Conservation (phyloP, 2,888 invertebrate genomes). For the Corythucha ciliata region DNA sequence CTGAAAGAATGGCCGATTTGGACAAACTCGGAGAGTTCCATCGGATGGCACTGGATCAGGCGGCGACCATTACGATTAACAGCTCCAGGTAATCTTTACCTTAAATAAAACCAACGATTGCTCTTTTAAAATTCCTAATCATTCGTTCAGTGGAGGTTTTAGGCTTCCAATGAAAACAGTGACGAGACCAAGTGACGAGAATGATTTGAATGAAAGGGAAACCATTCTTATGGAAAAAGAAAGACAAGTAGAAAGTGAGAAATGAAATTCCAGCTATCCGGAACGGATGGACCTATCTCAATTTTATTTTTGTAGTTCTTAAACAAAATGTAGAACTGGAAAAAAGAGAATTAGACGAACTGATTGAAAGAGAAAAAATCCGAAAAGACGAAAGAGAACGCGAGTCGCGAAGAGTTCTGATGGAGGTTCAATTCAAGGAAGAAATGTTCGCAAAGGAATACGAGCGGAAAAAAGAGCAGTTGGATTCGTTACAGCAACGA, state of each 20-base stretch:
- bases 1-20: slow-evolving; percentile 29
- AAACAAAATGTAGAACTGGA: slow-evolving; percentile 18
- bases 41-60: slow-evolving; percentile 27
- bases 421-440: slow-evolving; percentile 25
- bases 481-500: slow-evolving; percentile 22
- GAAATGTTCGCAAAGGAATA: slow-evolving; percentile 25
- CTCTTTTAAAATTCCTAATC: neutral
- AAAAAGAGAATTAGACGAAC: slow-evolving; percentile 22
- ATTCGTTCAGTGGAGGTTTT: neutral
- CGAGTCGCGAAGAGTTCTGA: slow-evolving; percentile 20
- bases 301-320: slow-evolving; percentile 16
- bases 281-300: too few relatives aligned
- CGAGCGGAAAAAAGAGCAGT: slow-evolving; percentile 25
- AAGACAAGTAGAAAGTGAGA: slow-evolving; percentile 28
- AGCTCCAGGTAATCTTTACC: neutral
- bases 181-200: slow-evolving; percentile 26
- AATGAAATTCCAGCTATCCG: too few relatives aligned
- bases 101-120: neutral
- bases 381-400: slow-evolving; percentile 26
- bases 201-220: slow-evolving; percentile 30
- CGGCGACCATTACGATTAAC: slow-evolving; percentile 22
- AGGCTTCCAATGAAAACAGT: slow-evolving; percentile 15
- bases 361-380: slow-evolving; percentile 22
- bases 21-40: slow-evolving; percentile 30
- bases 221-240: slow-evolving; percentile 28